phyloP scores from a whole-genome alignment of 2,113 vertebrate genomes.

The Nibea albiflora region DNA sequence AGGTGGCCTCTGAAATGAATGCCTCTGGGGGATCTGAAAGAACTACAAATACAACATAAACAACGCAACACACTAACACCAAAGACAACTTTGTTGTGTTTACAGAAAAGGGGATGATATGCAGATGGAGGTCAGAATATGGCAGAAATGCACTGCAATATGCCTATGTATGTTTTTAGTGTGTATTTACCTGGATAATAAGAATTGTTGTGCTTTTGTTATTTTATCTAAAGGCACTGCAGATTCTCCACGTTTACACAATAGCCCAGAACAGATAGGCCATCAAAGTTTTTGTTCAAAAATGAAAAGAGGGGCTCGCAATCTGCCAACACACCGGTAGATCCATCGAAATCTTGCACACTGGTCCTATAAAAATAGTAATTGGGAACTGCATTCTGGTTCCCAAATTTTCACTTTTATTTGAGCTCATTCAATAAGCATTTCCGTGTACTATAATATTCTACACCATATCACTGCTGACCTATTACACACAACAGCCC shows the following conservation, averaged over 20 bases:
- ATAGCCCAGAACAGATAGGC: too few relatives aligned
- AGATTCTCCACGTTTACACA: too few relatives aligned
- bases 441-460: too few relatives aligned
- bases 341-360: too few relatives aligned
- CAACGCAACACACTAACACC: conserved; percentile 16
- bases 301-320: too few relatives aligned
- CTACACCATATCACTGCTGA: not conserved
- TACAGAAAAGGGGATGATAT: not conserved
- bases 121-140: conserved; percentile 3
- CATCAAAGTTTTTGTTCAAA: too few relatives aligned
- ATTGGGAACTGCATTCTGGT: not conserved
- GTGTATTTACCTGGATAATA: too few relatives aligned
- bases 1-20: conserved; percentile 45
- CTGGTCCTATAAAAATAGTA: not conserved
- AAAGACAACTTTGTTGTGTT: conserved; percentile 22
- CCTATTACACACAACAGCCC: not conserved
- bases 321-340: too few relatives aligned
- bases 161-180: too few relatives aligned
- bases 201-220: too few relatives aligned
- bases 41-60: conserved; percentile 5
- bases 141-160: too few relatives aligned
- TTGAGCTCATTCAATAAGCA: not conserved
- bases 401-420: not conserved
- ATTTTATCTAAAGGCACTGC: too few relatives aligned
- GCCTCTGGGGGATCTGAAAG: not conserved